Base-by-base conservation (phyloP, 2,797 vertebrate genomes). In the Crenuchus spilurus region DNA sequence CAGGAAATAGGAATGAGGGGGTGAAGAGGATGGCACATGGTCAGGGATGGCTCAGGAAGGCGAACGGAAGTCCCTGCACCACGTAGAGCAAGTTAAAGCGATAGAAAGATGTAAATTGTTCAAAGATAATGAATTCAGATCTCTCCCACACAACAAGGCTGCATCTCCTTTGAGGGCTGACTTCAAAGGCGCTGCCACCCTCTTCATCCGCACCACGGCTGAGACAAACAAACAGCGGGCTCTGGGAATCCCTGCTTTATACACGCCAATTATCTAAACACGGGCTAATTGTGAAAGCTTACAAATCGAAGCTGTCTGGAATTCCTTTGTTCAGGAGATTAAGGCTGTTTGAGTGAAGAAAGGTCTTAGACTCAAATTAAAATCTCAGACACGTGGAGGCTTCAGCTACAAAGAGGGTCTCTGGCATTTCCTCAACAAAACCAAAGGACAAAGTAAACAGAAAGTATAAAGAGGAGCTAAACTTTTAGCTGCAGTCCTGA, bases 51-150 rank as follows among this genome's bases (percentile, higher is more conserved):
- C 49, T 44, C n/a, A 11, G 55, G 30, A 64, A 67, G 39, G 42
- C 51, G 66, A 52, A 61, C 52, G 74, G 55, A 44, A 52, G 35
- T 62, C 31, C 31, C 37, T 16, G 24, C 18, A 70, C 68, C 28
- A 22, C 55, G 44, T 62, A 42, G 61, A 28, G 39, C 37, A 74
- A 49, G 61, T 52, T 51, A 20, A 24, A 6, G 30, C 31, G 26
- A 30, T 69, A 55, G 54, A 41, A 30, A 52, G 14, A 70, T 57
- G 75, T 74, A 42, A 76, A 20, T 39, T 57, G 30, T 9, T 41
- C 39, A 35, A 44, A 75, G 68, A 84, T 80, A 79, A 81, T 52
- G 67, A 82, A 67, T 75, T 72, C 68, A 22, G 6, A 73, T 62
- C 30, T 75, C 79, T 81, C 61, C 76, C 74, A 82, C 73, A 70